phyloP scores from a whole-genome alignment of 2,888 invertebrate genomes.

The Dryococelus australis region DNA sequence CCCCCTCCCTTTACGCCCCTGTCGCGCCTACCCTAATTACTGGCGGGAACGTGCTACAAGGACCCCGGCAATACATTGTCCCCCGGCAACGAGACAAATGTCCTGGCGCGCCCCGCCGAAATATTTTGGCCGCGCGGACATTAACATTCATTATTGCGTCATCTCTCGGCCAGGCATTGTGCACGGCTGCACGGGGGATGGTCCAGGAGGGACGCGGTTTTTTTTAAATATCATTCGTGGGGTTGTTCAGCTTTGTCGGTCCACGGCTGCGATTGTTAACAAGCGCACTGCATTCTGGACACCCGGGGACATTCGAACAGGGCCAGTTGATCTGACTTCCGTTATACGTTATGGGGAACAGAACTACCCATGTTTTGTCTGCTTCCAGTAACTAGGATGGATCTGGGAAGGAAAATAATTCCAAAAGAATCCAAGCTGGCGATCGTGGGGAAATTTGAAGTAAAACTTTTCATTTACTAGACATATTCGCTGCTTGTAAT shows the following conservation, averaged over 20 bases:
- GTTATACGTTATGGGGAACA: background rate
- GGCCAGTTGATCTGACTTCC: background rate
- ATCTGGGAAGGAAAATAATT: no score
- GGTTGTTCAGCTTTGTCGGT: background rate
- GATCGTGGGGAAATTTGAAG: no score
- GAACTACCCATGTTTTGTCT: background rate
- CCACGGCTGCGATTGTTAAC: background rate
- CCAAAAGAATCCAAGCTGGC: no score
- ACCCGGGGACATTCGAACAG: background rate
- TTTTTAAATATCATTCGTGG: background rate
- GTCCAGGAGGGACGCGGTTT: background rate
- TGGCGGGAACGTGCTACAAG: slow-evolving; percentile 26
- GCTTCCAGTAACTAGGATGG: no score
- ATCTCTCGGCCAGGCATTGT: slow-evolving; percentile 6
- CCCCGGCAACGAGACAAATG: slow-evolving; percentile 20
- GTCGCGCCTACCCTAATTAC: slow-evolving; percentile 17
- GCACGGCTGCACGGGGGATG: background rate
- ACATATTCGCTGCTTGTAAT: no score
- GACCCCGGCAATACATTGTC: slow-evolving; percentile 24
- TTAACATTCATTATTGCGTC: slow-evolving; percentile 30
- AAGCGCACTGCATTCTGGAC: background rate
- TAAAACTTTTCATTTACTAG: no score
- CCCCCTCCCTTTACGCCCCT: background rate
- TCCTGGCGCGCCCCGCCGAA: slow-evolving; percentile 13
- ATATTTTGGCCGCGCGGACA: slow-evolving; percentile 23